A percentile compares a stretch with the other conserved stretches of the same genome.
phyloP scores from a whole-genome alignment of 92 coral and sea anemone genomes.

The Actinernus sp. region DNA sequence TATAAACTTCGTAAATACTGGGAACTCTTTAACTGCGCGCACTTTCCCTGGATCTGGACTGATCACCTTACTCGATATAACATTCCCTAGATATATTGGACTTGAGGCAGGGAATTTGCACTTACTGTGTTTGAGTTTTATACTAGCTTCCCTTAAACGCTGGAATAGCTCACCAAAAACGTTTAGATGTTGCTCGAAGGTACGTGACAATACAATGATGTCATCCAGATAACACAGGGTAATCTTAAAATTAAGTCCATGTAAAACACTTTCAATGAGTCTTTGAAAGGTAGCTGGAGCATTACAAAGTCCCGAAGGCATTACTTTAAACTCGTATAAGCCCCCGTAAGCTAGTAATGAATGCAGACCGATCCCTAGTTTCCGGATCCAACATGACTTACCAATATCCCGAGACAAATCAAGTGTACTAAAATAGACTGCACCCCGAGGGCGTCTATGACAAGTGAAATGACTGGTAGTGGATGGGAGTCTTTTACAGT shows the following conservation, averaged over 20 bases:
- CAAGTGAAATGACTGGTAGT: slow-evolving; percentile 23
- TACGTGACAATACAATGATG: slow-evolving; percentile 24
- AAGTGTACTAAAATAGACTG: slow-evolving; percentile 22
- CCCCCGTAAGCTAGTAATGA: slow-evolving; percentile 26
- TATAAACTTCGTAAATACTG: slow-evolving; percentile 33
- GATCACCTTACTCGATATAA: slow-evolving; percentile 40
- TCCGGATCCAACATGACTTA: slow-evolving; percentile 11
- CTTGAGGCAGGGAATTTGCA: slow-evolving; percentile 16
- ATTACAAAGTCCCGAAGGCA: no score
- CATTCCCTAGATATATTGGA: slow-evolving; percentile 55
- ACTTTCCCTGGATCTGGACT: slow-evolving; percentile 59
- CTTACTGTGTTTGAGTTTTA: no score
- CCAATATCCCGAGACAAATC: slow-evolving; percentile 54
- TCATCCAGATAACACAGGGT: slow-evolving; percentile 19
- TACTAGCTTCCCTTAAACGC: slow-evolving; percentile 41
- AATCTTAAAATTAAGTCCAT: not conserved
- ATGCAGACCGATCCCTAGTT: slow-evolving; percentile 22
- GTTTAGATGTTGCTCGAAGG: slow-evolving; percentile 30
- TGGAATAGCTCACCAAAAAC: slow-evolving; percentile 45
- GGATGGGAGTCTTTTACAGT: slow-evolving; percentile 25
- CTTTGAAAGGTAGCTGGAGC: slow-evolving; percentile 35
- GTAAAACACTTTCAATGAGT: slow-evolving; percentile 11
- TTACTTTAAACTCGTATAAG: slow-evolving; percentile 15
- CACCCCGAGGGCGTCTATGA: slow-evolving; percentile 29
- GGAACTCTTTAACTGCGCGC: slow-evolving; percentile 35